Percentiles rank a stretch among this genome's conserved stretches.
These are phyloP conservation scores for Tapirus indicus DNA, from an alignment of 2,797 vertebrate genomes.

Conservation along the genomic window DNA sequence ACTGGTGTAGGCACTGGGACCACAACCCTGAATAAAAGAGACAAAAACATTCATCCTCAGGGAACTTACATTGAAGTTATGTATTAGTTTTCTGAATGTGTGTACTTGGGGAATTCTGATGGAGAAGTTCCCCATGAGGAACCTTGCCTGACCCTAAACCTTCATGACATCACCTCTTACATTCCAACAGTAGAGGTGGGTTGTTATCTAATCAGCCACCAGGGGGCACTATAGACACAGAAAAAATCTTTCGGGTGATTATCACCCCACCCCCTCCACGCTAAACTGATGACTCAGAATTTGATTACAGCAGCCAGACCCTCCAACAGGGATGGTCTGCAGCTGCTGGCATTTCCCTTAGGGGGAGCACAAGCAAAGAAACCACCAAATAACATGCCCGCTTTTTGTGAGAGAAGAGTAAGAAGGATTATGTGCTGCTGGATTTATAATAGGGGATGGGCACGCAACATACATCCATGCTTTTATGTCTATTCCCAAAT, in stretches of 20 bases:
- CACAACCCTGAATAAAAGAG: neutral
- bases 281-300: neutral
- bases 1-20: neutral
- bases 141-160: neutral
- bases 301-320: neutral
- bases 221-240: neutral
- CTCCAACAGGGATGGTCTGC: neutral
- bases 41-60: neutral
- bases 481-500: neutral
- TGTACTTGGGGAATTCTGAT: neutral
- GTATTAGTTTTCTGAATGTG: neutral
- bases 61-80: neutral
- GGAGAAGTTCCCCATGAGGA: neutral
- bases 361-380: neutral
- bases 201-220: neutral
- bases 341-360: neutral
- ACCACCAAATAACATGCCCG: no score
- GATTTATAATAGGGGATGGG: neutral
- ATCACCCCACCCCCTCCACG: neutral
- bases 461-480: neutral
- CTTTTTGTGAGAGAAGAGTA: neutral
- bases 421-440: neutral
- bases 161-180: neutral
- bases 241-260: neutral
- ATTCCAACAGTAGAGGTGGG: neutral